Percentiles rank a stretch among this genome's conserved stretches.
phyloP scores from a whole-genome alignment of 2,888 invertebrate genomes.

The Enoplolaimus lenunculus region DNA sequence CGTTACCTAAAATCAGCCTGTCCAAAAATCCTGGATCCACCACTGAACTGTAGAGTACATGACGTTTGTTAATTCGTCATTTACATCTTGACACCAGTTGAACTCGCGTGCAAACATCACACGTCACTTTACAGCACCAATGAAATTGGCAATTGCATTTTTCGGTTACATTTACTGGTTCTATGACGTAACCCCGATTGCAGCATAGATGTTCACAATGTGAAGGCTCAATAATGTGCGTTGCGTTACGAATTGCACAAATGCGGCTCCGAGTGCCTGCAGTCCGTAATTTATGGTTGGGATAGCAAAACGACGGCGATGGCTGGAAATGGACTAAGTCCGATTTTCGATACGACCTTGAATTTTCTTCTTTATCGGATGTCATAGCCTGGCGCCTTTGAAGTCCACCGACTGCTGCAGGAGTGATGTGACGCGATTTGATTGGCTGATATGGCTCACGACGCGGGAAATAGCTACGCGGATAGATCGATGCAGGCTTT shows the following conservation, averaged over 20 bases:
- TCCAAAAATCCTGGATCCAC: too few species aligned
- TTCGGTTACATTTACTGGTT: conserved; percentile 37
- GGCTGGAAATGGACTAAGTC: conserved; percentile 28
- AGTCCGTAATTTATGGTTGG: conserved; percentile 25
- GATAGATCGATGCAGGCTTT: background rate
- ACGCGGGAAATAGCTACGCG: background rate
- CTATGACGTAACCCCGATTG: conserved; percentile 44
- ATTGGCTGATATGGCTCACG: background rate
- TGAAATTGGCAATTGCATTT: conserved; percentile 42
- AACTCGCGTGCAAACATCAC: conserved; percentile 37
- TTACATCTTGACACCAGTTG: conserved; percentile 37
- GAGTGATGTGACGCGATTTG: background rate
- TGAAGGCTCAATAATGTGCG: conserved; percentile 28
- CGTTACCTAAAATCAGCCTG: too few species aligned
- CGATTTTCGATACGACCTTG: background rate
- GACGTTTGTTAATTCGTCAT: background rate
- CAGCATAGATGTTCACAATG: conserved; percentile 47
- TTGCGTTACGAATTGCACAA: conserved; percentile 44
- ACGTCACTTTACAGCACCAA: conserved; percentile 43
- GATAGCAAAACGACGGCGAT: conserved; percentile 26
- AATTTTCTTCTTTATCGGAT: too few species aligned
- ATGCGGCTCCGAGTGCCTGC: conserved; percentile 42
- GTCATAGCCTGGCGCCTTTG: too few species aligned
- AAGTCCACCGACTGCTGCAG: too few species aligned
- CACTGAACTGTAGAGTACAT: too few species aligned